These are phyloP conservation scores for Choloepus didactylus DNA, from an alignment of 2,797 vertebrate species.

Conservation along the genomic window DNA sequence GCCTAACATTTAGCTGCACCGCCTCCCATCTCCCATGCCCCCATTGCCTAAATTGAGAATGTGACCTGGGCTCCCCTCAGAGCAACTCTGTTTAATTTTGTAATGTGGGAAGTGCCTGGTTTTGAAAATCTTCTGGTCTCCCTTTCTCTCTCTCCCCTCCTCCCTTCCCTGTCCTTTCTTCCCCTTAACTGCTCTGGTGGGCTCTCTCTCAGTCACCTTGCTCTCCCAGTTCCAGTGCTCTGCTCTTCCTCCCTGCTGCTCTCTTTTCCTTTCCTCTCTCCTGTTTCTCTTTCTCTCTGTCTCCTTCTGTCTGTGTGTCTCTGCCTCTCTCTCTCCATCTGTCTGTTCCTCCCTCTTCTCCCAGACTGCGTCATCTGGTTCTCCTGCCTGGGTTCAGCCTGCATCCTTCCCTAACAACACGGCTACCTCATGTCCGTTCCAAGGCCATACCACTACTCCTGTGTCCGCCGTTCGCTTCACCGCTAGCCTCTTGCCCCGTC, in stretches of 20 bases:
- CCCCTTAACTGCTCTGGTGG: background rate
- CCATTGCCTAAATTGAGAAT: conserved; percentile 78
- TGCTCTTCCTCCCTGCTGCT: conserved; percentile 58
- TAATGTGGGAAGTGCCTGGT: conserved; percentile 87
- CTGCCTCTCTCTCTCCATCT: background rate
- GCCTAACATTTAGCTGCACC: conserved; percentile 85
- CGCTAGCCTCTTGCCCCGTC: background rate
- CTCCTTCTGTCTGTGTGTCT: background rate
- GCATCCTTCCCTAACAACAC: conserved; percentile 85
- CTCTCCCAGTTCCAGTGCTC: background rate
- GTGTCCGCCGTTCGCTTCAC: background rate
- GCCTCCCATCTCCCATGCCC: conserved; percentile 46
- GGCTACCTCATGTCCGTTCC: conserved; percentile 90
- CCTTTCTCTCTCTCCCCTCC: background rate
- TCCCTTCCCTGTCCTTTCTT: background rate
- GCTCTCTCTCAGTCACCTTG: background rate
- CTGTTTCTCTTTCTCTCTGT: background rate
- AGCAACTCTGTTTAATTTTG: conserved; percentile 86
- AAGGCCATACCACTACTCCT: conserved; percentile 57
- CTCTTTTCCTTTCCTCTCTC: conserved; percentile 70
- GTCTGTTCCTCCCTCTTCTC: background rate
- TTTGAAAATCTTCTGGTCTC: conserved; percentile 51
- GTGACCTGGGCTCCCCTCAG: conserved; percentile 83
- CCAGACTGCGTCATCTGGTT: background rate
- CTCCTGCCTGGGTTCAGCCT: background rate